Conservation (phyloP, 2,797 vertebrate genomes). For the Ctenochaetus hawaiiensis region DNA sequence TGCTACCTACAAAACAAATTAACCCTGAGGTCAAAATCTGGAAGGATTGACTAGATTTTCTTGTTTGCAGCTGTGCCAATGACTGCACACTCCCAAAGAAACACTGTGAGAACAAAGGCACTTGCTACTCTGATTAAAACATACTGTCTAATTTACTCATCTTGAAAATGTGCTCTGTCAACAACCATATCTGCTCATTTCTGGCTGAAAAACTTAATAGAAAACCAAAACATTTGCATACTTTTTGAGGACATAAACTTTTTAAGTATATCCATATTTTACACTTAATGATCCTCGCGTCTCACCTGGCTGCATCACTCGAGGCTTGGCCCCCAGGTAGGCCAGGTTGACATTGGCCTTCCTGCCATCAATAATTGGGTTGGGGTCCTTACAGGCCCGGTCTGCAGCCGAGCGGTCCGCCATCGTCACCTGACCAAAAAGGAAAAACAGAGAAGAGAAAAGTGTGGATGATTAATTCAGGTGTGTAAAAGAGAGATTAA, state of each 20-base stretch:
- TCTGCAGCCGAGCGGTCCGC: constrained; percentile 96
- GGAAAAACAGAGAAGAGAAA: constrained; percentile 42
- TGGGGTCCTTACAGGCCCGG: constrained; percentile 97
- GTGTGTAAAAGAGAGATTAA: not conserved
- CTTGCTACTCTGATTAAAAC: no score
- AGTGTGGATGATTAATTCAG: not conserved
- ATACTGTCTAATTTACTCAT: no score
- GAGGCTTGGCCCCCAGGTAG: constrained; percentile 96
- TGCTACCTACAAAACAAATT: constrained; percentile 18
- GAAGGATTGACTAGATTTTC: constrained; percentile 32
- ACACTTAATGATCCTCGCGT: not conserved
- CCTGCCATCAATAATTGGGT: constrained; percentile 98
- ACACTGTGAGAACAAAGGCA: not conserved
- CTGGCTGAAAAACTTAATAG: not conserved
- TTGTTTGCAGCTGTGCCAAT: constrained; percentile 29
- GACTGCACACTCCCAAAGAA: not conserved
- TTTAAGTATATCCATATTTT: not conserved
- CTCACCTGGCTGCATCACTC: constrained; percentile 99
- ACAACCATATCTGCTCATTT: not conserved
- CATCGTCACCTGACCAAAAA: constrained; percentile 93
- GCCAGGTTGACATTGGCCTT: constrained; percentile 99
- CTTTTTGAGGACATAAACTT: no score
- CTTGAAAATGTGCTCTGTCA: not conserved
- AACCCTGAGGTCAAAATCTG: constrained; percentile 26
- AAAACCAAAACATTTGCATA: not conserved